Evolutionary conservation across 1,140 invertebrate species (phyloP), one percentile per base, ranked within the genome.

Genomic region (Caenorhabditis latens): DNA sequence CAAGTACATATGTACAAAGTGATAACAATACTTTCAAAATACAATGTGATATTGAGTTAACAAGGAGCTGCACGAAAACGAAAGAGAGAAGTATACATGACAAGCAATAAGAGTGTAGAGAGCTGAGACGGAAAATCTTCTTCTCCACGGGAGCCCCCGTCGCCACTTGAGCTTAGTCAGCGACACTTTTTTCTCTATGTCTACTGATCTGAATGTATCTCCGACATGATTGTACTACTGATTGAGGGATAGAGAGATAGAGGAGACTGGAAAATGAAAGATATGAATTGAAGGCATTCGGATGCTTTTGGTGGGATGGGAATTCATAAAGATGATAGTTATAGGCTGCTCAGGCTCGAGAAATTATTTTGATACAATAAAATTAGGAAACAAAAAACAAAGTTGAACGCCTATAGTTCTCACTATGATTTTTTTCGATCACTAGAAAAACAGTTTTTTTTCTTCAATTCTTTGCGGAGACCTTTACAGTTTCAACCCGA

Each of bases 141-240:
- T 19, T 46, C 42, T 46, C 67, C 40, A 71, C 67, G 67, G 67
- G 67, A 71, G 42, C 42, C 65, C 65, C n/a, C n/a, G 46, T 79
- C 71, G 46, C 71, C 71, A 79, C 71, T 79, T 79, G 71, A 79
- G 71, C 71, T 24, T 21, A 32, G 11, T 24, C 71, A 9, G 19
- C 46, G n/a, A 79, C 71, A 24, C 46, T 79, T 53, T 65, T 46
- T 79, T 79, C 71, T 79, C 71, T 79, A 32, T 53, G 71, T 79
- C 46, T 53, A 0, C 21, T 79, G 46, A 50, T 48, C 21, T 79
- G 11, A 14, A 11, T 79, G 21, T 50, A 19, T 79, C 11, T 79
- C 71, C 8, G 9, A 7, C 19, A 16, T 16, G 21, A 79, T 79
- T 79, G 71, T 79, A 79, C 71, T 79, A 79, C 71, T 53, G 46